Conservation (phyloP, 1,140 invertebrate species). For the Tetranychus urticae region DNA sequence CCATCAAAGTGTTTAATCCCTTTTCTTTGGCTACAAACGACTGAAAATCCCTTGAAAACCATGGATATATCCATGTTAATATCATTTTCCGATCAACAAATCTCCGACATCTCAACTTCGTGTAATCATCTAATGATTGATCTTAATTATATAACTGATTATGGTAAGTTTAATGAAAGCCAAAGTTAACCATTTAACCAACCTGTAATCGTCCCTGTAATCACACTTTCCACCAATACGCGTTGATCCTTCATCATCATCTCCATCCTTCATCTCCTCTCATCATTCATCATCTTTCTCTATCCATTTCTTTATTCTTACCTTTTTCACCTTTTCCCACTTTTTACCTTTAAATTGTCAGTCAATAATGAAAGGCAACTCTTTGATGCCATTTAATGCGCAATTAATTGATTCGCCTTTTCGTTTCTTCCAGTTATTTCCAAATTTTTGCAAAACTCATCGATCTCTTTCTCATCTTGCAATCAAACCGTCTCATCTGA, state of each 20-base stretch:
- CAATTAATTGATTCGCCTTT: background rate
- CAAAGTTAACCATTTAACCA: background rate
- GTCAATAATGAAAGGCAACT: conserved; percentile 12
- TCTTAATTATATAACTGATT: background rate
- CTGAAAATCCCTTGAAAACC: no score
- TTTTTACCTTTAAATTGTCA: background rate
- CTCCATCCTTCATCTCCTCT: background rate
- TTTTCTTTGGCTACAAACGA: no score
- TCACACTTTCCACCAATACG: background rate
- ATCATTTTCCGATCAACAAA: no score
- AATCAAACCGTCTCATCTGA: background rate
- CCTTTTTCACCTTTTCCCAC: background rate
- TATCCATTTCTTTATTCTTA: background rate
- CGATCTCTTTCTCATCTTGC: background rate
- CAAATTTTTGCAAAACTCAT: background rate
- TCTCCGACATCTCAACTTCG: no score
- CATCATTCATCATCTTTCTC: background rate
- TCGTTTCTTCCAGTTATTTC: background rate
- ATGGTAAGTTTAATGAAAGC: background rate
- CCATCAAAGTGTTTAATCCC: no score
- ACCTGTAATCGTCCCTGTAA: background rate
- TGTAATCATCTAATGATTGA: background rate
- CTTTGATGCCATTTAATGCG: conserved; percentile 8
- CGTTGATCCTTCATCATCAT: background rate
- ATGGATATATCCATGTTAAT: no score